These are phyloP conservation scores for Mus spretus DNA, from an alignment of 2,797 vertebrate species.

Conservation along the genomic window DNA sequence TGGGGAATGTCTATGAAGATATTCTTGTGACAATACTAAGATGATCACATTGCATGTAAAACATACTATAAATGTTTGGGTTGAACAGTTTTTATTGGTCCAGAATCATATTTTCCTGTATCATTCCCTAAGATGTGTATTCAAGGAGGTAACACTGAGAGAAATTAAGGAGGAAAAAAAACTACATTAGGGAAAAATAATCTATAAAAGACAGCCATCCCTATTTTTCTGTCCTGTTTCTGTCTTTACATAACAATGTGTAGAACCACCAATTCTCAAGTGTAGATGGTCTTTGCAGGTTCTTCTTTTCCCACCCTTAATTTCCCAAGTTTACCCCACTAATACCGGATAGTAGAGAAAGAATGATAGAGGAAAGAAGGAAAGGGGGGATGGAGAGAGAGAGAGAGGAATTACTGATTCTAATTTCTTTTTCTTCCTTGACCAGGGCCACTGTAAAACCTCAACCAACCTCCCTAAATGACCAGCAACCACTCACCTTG, in stretches of 20 bases:
- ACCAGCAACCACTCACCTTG: not conserved
- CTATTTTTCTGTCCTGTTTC: not conserved
- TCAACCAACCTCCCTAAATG: not conserved
- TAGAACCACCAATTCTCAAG: not conserved
- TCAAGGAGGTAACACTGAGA: not conserved
- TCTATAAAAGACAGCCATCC: not conserved
- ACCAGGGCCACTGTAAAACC: not conserved
- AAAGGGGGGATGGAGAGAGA: not conserved
- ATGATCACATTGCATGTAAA: not conserved
- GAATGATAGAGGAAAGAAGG: not conserved
- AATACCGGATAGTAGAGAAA: not conserved
- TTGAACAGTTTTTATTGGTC: not conserved
- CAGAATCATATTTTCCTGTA: not conserved
- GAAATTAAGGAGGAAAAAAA: not conserved
- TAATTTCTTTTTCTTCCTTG: not conserved
- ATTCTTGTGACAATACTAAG: slow-evolving; percentile 11
- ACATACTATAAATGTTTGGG: not conserved
- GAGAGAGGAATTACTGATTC: not conserved
- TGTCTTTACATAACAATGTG: not conserved
- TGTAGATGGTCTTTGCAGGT: not conserved
- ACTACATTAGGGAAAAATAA: not conserved
- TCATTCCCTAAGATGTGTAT: not conserved
- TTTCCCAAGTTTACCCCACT: not conserved
- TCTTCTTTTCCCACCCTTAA: not conserved
- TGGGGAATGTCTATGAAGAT: not conserved